Evolutionary conservation across 2,888 invertebrate genomes (phyloP).

Genomic region (Leptinotarsa rubiginosa): DNA sequence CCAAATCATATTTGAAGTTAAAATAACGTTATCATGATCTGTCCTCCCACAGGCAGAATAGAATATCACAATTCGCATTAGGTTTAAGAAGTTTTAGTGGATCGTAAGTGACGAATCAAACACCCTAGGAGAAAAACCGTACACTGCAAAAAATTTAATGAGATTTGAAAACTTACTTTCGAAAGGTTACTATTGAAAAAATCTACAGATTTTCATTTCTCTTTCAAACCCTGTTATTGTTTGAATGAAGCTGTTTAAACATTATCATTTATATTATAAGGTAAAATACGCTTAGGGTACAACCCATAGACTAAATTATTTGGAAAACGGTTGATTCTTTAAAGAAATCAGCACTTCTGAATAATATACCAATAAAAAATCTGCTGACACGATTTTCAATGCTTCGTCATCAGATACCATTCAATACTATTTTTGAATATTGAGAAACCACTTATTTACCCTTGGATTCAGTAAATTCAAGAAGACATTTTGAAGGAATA

Average conservation of each 20-base stretch:
- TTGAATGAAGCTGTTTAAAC: too few relatives aligned
- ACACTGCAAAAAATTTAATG: too few relatives aligned
- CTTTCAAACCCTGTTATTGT: too few relatives aligned
- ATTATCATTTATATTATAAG: too few relatives aligned
- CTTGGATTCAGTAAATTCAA: too few relatives aligned
- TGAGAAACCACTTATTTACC: too few relatives aligned
- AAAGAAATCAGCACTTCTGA: background rate
- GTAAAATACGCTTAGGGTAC: too few relatives aligned
- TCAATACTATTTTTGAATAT: background rate
- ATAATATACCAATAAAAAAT: background rate
- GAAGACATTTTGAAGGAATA: background rate
- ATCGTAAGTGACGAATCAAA: slow-evolving; percentile 38
- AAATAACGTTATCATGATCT: slow-evolving; percentile 46
- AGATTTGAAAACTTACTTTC: too few relatives aligned
- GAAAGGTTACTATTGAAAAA: too few relatives aligned
- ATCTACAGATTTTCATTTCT: too few relatives aligned
- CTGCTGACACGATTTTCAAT: background rate
- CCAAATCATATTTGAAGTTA: slow-evolving; percentile 50
- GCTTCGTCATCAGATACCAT: background rate
- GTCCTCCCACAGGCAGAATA: slow-evolving; percentile 59
- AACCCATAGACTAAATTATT: too few relatives aligned
- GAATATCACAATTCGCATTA: slow-evolving; percentile 65
- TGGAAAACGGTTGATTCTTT: too few relatives aligned
- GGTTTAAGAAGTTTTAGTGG: slow-evolving; percentile 57
- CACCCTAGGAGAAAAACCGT: background rate